Evolutionary conservation across 2,797 vertebrate species (phyloP), one percentile per base, ranked within the genome.

Genomic region (Enteromius argenteus): DNA sequence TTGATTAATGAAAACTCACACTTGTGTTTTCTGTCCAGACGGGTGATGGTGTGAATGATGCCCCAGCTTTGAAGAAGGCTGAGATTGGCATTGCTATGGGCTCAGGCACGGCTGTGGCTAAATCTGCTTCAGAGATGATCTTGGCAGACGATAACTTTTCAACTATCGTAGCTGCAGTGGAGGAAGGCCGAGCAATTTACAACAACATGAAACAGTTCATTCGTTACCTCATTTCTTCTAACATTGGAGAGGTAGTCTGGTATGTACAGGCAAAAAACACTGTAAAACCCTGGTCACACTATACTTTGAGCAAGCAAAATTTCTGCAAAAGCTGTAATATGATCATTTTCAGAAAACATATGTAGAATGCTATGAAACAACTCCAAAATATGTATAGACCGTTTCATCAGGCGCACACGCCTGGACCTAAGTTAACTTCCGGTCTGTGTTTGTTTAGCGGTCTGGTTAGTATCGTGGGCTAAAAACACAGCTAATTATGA

Each of bases 161-260:
- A 80, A 95, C 95, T 35, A 96, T 95, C 0, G 95, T 96, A 73
- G 94, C 95, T 0, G 95, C 95, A 0, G 95, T 96, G 69, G 95
- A 96, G 87, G 95, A 96, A 86, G 95, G 95, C 79, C 80, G 95
- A 32, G 95, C 95, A 79, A 96, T 96, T 85, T 96, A 96, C 91
- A 96, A 96, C 92, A 96, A 96, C 94, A 96, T 96, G 95, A 96
- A 96, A 44, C 95, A 96, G 92, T 96, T 96, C 85, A 96, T 96
- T 83, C 90, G 95, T 90, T 96, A 96, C 87, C 91, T 96, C 60
- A 96, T 96, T 80, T 96, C 95, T 0, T 96, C 95, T 87, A 96
- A 96, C 91, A 95, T 96, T 0, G 95, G 95, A 64, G 95, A 96
- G 87, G 95, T 96, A 44, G 95, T 96, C 89, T 95, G 94, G 95